Conservation (phyloP, 2,113 vertebrate species). For the Hemichromis elongatus region DNA sequence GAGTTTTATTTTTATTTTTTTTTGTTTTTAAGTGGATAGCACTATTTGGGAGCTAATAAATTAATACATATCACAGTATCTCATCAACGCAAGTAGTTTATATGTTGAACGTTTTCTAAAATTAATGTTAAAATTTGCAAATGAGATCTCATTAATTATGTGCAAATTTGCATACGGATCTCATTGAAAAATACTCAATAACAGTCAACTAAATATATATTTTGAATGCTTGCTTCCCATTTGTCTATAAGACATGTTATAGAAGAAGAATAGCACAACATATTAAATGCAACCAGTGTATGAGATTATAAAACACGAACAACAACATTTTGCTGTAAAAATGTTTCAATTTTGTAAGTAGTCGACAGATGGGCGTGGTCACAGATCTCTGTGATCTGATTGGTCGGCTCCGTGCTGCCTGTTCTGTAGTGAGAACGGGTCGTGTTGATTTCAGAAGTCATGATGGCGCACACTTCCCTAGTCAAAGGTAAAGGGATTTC, state of each 20-base stretch:
- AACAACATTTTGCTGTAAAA: not conserved
- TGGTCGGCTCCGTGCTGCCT: conserved; percentile 37
- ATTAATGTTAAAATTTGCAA: not conserved
- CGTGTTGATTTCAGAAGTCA: conserved; percentile 73
- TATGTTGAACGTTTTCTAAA: not conserved
- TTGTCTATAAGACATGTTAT: not conserved
- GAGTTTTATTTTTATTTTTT: not conserved
- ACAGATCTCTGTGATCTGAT: not conserved
- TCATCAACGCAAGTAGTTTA: not conserved
- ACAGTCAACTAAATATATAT: not conserved
- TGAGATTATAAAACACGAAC: not conserved
- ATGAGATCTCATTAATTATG: not conserved
- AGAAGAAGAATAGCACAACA: not conserved
- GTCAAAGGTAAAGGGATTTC: conserved; percentile 67
- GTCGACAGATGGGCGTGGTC: conserved; percentile 1
- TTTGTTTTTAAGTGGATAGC: not conserved
- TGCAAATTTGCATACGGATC: not conserved
- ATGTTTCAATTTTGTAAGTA: not conserved
- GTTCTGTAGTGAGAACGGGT: conserved; percentile 28
- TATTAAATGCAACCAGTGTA: not conserved
- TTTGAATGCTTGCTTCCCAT: not conserved
- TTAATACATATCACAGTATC: not conserved
- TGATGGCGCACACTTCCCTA: conserved; percentile 72
- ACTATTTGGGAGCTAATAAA: not conserved
- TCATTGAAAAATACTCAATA: not conserved